phyloP scores from a whole-genome alignment of 2,888 invertebrate genomes.

The Tipula confusa region DNA sequence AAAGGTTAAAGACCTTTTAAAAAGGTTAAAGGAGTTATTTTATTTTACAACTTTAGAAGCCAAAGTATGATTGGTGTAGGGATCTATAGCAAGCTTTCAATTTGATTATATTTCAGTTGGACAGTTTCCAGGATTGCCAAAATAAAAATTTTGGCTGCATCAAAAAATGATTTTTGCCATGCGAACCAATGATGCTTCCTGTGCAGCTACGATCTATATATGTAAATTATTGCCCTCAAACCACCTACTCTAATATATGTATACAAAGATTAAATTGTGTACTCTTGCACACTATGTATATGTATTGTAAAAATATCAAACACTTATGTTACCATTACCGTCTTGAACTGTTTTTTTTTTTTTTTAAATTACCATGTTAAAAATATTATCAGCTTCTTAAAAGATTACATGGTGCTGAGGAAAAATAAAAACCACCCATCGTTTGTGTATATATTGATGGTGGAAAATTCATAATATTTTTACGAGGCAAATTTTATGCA shows the following conservation, averaged over 20 bases:
- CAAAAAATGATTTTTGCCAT: no score
- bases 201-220: not conserved
- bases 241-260: not conserved
- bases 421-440: not conserved
- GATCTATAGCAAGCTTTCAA: no score
- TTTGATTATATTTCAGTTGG: no score
- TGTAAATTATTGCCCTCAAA: not conserved
- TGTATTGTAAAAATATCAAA: constrained; percentile 14
- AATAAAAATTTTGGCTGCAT: no score
- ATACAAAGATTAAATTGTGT: not conserved
- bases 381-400: constrained; percentile 20
- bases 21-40: no score
- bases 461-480: not conserved
- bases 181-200: not conserved
- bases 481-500: not conserved
- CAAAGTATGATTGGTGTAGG: no score
- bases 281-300: not conserved
- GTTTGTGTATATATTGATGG: not conserved
- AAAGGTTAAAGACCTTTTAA: no score
- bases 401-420: not conserved
- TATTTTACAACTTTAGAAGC: no score
- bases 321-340: not conserved
- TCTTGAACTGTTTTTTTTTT: not conserved
- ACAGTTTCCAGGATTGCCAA: no score
- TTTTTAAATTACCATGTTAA: constrained; percentile 7